These are phyloP conservation scores for Melieria omissa DNA, from an alignment of 2,888 invertebrate genomes.

Conservation along the genomic window DNA sequence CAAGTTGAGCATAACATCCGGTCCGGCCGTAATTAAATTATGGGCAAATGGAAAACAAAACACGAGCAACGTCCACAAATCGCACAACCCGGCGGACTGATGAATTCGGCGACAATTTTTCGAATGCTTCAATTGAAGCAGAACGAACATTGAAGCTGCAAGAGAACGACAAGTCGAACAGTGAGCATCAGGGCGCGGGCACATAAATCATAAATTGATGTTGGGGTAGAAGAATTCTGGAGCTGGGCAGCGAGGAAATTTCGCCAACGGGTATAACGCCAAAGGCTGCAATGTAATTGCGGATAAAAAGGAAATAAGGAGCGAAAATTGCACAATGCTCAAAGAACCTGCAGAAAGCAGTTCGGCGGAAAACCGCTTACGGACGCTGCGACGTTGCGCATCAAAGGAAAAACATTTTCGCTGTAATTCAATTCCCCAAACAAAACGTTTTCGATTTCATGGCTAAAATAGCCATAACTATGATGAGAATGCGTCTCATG, in stretches of 20 bases:
- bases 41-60: neutral
- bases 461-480: constrained; percentile 30
- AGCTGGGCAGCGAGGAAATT: too few species aligned
- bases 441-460: constrained; percentile 31
- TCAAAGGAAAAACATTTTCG: too few species aligned
- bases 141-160: neutral
- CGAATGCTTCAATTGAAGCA: constrained; percentile 4
- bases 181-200: neutral
- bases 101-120: constrained; percentile 4
- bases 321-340: neutral
- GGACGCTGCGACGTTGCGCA: too few species aligned
- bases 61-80: neutral
- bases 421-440: constrained; percentile 19
- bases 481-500: constrained; percentile 32
- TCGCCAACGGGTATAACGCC: too few species aligned
- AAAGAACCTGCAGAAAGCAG: neutral
- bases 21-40: neutral
- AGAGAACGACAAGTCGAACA: neutral
- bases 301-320: neutral
- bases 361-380: too few species aligned
- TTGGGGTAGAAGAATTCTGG: too few species aligned
- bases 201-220: neutral
- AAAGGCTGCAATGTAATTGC: neutral
- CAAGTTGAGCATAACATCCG: constrained; percentile 6
- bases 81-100: neutral